Evolutionary conservation across 2,113 vertebrate genomes (phyloP), one percentile per base, ranked within the genome.

Genomic region (Tupaia chinensis): DNA sequence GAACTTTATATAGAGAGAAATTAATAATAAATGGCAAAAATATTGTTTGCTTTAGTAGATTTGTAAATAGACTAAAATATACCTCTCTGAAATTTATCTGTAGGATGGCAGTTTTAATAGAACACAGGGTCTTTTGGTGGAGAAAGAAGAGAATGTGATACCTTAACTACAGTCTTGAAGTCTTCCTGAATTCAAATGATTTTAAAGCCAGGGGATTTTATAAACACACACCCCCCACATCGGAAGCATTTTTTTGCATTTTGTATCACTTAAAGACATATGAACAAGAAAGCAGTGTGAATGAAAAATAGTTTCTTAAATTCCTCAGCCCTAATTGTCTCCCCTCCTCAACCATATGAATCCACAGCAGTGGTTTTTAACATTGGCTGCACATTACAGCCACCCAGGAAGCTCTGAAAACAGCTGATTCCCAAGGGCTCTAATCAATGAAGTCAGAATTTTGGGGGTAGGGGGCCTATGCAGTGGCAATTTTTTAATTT

Each of bases 241-340:
- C 70, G 2, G 87, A 97, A 95, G 22, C 23, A 73, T 92, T 80
- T 93, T 94, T 58, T 44, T 87, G 14, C 9, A 73, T 20, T 84
- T 81, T 66, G n/a, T 66, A 7, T 76, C 34, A 66, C n/a, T 88
- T 60, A 56, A n/a, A 87, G 54, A 80, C 23, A 73, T 29, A 93
- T 4, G 23, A 72, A 63, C 44, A 53, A 70, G 7, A 78, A 76
- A 29, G 29, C 69, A 34, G 11, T 17, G 85, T 80, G 22, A 94
- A 78, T 68, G 25, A 95, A 60, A 84, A 44, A 44, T 44, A 44
- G 44, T 44, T 44, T 44, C 44, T 44, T 44, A 44, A 44, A 44
- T 60, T 65, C 32, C 29, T 87, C 70, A 60, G 84, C 53, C 91
- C 27, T 70, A 58, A 44, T 82, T 66, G 10, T 96, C 27, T 89